Percentiles rank a stretch among this genome's conserved stretches.
Evolutionary conservation across 2,797 vertebrate genomes (phyloP).

Genomic region (Xyrichtys novacula): DNA sequence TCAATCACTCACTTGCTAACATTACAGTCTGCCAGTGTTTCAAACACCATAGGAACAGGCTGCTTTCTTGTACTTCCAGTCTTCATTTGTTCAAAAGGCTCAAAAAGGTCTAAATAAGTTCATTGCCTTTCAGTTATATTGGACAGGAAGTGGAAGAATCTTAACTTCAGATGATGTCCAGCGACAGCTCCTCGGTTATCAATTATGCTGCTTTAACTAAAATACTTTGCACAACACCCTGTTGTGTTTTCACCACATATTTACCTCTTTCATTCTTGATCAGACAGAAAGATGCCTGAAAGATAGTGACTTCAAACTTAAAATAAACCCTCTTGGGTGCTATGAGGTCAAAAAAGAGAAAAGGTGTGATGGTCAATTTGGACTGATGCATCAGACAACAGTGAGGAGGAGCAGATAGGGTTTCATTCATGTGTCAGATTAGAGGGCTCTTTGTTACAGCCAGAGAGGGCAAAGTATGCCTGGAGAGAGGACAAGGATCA

Average conservation of each 20-base stretch:
- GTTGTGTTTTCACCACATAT: too few relatives aligned
- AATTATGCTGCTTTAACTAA: background rate
- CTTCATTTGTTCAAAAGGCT: too few relatives aligned
- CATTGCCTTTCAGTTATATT: too few relatives aligned
- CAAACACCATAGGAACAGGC: too few relatives aligned
- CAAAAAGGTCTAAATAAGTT: too few relatives aligned
- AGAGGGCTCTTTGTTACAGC: conserved; percentile 67
- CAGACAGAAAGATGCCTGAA: background rate
- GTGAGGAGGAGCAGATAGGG: conserved; percentile 61
- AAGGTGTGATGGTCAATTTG: conserved; percentile 56
- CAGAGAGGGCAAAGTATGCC: conserved; percentile 57
- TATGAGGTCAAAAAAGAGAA: conserved; percentile 39
- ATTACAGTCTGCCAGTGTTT: background rate
- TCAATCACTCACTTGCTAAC: background rate
- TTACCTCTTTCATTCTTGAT: background rate
- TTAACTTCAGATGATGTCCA: background rate
- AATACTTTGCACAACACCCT: background rate
- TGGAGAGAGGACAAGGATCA: conserved; percentile 57
- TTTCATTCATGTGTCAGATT: conserved; percentile 75
- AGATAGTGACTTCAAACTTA: background rate
- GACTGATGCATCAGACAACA: conserved; percentile 58
- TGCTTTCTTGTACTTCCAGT: too few relatives aligned
- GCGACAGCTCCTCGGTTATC: background rate
- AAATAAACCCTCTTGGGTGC: background rate
- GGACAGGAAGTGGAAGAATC: background rate